Base-by-base conservation (phyloP, 1,140 invertebrate species). In the Leucophenga varia region DNA sequence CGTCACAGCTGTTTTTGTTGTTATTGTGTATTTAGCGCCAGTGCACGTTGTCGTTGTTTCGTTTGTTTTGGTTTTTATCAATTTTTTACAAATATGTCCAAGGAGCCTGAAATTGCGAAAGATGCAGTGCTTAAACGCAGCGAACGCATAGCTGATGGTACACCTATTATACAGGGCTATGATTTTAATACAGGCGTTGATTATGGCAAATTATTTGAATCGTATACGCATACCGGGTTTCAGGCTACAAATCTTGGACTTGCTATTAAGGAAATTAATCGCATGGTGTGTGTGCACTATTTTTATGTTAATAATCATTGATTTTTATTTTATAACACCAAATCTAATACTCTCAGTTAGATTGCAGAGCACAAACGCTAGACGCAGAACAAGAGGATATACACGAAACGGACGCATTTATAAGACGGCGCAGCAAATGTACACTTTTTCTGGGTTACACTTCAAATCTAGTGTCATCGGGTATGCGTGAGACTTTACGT, bases 401-500 rank as follows among this genome's bases (percentile, higher is more conserved):
- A 0, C 81, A 85, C 54, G 86, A 89, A 74, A 84, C 88, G 17
- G 91, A 94, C 69, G 79, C 84, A 35, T 93, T 90, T 75, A 91
- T 91, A 28, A 82, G 80, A 64, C 81, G 89, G 38, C 85, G 84
- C 61, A 83, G 77, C 37, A 89, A 87, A 47, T 98, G 96, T 75
- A 98, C 96, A 5, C 93, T 99, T 70, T 99, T 99, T 76, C 77
- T 99, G 43, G 95, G 95, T 1, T 99, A 91, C 72, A 99, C 97
- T 4, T 99, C 96, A 0, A 99, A 99, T 75, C 89, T 99, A 81
- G 89, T 95, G 8, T 98, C 95, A 0, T 91, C 89, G 45, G 97
- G 97, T 14, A 77, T 98, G 34, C 77, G 97, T 63, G 97, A 99
- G 57, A 89, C 90, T 1, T 89, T 98, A 52, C 77, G 84, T 52